Conservation (phyloP, 2,888 invertebrate species). For the Nomada goodeniana region DNA sequence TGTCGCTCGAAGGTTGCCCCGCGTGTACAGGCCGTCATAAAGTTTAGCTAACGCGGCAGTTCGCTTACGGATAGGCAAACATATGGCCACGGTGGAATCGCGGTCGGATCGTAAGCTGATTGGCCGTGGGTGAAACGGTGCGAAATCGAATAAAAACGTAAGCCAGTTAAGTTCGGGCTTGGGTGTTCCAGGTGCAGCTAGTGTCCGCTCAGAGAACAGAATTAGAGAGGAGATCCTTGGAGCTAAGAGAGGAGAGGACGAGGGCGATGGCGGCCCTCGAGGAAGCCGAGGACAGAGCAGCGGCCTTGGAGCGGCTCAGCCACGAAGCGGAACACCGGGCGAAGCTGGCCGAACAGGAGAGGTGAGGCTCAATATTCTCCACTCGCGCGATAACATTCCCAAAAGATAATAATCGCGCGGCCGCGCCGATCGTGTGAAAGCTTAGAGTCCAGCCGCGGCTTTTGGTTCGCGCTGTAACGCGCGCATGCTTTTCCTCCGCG, state of each 20-base stretch:
- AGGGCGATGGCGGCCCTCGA: slow-evolving; percentile 92
- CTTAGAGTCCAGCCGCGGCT: background rate
- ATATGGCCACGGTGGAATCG: background rate
- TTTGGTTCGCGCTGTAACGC: background rate
- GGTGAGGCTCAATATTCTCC: slow-evolving; percentile 83
- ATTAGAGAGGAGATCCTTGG: slow-evolving; percentile 92
- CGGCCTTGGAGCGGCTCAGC: slow-evolving; percentile 91
- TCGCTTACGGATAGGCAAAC: background rate
- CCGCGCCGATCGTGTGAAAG: background rate
- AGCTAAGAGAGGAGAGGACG: slow-evolving; percentile 92
- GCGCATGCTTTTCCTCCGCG: background rate
- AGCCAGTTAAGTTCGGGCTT: slow-evolving; percentile 2
- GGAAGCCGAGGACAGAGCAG: slow-evolving; percentile 95
- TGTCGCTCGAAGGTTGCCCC: background rate
- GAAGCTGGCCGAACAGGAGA: slow-evolving; percentile 82
- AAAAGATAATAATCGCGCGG: background rate
- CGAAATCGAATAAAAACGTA: slow-evolving; percentile 1
- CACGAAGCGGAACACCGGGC: slow-evolving; percentile 85
- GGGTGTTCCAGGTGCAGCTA: slow-evolving; percentile 87
- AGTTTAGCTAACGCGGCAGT: background rate
- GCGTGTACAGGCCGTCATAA: slow-evolving; percentile 1
- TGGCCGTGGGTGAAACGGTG: background rate
- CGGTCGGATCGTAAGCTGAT: background rate
- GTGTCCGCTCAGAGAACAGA: slow-evolving; percentile 93
- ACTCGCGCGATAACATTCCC: background rate